Evolutionary conservation across 1,140 invertebrate genomes (phyloP), one percentile per base, ranked within the genome.

Genomic region (Danaus plexippus): DNA sequence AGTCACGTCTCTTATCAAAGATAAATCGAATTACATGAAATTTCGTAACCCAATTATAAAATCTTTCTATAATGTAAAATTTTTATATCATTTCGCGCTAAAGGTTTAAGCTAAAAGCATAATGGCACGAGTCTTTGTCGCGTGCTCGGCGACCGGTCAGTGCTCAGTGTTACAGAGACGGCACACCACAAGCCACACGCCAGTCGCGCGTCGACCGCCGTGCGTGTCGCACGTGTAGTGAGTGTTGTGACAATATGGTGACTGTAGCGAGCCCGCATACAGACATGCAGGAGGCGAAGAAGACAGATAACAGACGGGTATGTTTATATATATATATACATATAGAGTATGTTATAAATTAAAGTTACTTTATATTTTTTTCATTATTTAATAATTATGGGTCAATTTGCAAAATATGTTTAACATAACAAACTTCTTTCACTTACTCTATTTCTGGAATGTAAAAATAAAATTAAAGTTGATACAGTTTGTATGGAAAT

Each of bases 231-330:
- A 75, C 66, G 79, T 66, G 51, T 53, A 11, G 12, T 15, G 18
- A 47, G 58, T 71, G 66, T 59, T 46, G 56, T 68, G 69, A 71
- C 58, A 53, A 47, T 45, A 83, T 85, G 82, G 80, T 85, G 67
- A 82, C 79, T 46, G 80, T 78, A 42, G 73, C 71, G 45, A 73
- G 64, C 56, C 73, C 69, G 43, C 78, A 73, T 52, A 62, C 57
- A 47, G 59, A 46, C 42, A 56, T 67, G 48, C 73, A 66, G 56
- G 71, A 79, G 8, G 67, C 73, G 61, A 83, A 86, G 59, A 81
- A 78, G 54, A 56, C 66, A 15, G 79, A 81, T 66, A 82, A 81
- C 62, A 77, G 80, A 66, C 71, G 80, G 63, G 83, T 86, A 53
- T 74, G 77, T 72, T 50, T 32, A 32, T 32, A 32, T 32, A 22